Conservation (phyloP, 2,113 vertebrate species). For the Lethenteron reissneri region DNA sequence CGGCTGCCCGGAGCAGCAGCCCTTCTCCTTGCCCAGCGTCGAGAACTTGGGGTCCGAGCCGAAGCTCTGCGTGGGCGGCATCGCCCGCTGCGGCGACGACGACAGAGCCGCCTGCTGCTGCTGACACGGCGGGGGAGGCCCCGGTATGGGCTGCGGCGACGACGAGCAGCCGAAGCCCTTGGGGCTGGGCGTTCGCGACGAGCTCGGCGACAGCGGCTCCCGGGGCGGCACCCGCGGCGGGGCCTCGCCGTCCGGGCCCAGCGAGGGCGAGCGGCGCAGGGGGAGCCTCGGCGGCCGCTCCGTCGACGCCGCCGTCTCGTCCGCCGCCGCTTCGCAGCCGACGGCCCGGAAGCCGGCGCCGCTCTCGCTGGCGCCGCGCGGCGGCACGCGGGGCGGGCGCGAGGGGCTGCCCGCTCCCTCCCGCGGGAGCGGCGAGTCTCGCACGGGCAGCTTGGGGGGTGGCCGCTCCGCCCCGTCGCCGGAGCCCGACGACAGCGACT, state of each 20-base stretch:
- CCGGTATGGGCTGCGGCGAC: neutral
- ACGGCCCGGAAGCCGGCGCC: neutral
- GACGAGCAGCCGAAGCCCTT: constrained; percentile 18
- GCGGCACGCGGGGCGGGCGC: neutral
- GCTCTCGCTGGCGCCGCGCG: neutral
- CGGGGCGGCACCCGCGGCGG: constrained; percentile 74
- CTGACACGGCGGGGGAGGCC: neutral
- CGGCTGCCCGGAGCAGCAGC: constrained; percentile 37
- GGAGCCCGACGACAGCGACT: constrained; percentile 1
- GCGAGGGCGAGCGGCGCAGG: neutral
- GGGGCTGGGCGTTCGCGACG: constrained; percentile 63
- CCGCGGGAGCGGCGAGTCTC: neutral
- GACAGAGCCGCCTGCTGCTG: neutral
- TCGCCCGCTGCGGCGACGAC: constrained; percentile 62
- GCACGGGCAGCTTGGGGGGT: neutral
- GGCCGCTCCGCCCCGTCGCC: neutral
- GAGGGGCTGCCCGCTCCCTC: neutral
- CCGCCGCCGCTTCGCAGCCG: neutral
- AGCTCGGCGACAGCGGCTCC: constrained; percentile 43
- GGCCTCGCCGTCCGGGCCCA: constrained; percentile 53
- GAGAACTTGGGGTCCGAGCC: constrained; percentile 84
- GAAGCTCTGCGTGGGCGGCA: constrained; percentile 92
- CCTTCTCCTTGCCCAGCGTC: constrained; percentile 59
- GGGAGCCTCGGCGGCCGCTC: neutral
- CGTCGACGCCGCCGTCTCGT: no score